Base-by-base conservation (phyloP, 2,797 vertebrate species). In the Fringilla coelebs region DNA sequence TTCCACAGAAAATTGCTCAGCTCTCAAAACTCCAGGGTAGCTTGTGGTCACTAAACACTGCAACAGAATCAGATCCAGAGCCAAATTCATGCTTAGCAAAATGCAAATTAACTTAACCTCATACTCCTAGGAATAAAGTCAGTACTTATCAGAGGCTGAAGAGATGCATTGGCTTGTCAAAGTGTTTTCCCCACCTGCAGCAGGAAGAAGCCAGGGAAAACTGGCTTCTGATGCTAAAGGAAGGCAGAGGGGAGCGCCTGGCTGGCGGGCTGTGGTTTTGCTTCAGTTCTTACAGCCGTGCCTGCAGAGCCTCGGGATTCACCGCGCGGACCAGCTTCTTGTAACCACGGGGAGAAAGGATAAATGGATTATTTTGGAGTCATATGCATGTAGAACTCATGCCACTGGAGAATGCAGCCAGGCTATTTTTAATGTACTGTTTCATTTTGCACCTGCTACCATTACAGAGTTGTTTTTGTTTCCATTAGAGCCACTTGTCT, bases 391-490 rank as follows among this genome's bases (percentile, higher is more conserved):
- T 76, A 94, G 88, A 86, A 71, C 71, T 73, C 63, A 94, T 68
- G 83, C 57, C 94, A 71, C 83, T 71, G 88, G 89, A 92, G 93
- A 96, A 93, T 79, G 88, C 49, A 82, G 80, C 71, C 74, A 71
- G 91, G 67, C 95, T 96, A 95, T 94, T 95, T 96, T 96, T 95
- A 94, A 97, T 93, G 80, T 81, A 38, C 82, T 86, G 81, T 87
- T 96, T 96, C 89, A 94, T 92, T 94, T 94, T 94, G 91, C 95
- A 97, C 94, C 96, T 97, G 96, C 95, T 96, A 82, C 92, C 82
- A 93, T 95, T 94, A 92, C 94, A 89, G 82, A 63, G 48, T 71
- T 96, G 94, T 22, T 92, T 94, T 93, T 93, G 66, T 94, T 97
- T 92, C 91, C 91, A 76, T 82, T 84, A 93, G 70, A 91, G 41